These are phyloP conservation scores for Oreamnos americanus DNA, from an alignment of 2,113 vertebrate species.

Conservation along the genomic window DNA sequence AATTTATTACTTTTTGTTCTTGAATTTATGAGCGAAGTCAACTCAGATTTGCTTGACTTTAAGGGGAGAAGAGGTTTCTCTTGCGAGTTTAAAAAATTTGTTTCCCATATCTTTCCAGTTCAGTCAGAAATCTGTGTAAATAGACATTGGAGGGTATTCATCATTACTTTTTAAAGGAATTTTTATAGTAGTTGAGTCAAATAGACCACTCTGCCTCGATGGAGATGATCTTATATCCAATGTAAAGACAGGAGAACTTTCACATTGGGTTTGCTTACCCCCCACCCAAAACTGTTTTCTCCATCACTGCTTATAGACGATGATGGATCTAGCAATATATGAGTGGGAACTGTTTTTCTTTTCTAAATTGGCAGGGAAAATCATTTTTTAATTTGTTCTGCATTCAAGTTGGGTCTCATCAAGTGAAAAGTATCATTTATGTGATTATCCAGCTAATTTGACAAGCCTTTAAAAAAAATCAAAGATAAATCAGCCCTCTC, in stretches of 20 bases:
- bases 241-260: slow-evolving; percentile 33
- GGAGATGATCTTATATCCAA: slow-evolving; percentile 42
- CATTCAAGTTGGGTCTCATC: not conserved
- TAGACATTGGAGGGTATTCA: not conserved
- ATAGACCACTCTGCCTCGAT: not conserved
- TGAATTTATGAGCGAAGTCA: slow-evolving; percentile 92
- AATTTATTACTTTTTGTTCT: slow-evolving; percentile 93
- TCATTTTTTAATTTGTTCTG: not conserved
- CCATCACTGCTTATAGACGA: slow-evolving; percentile 28
- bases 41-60: slow-evolving; percentile 85
- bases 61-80: slow-evolving; percentile 49
- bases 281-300: slow-evolving; percentile 51
- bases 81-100: slow-evolving; percentile 28
- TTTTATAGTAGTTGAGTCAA: slow-evolving; percentile 44
- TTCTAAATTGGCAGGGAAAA: slow-evolving; percentile 56
- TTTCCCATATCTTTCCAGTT: not conserved
- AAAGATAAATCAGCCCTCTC: slow-evolving; percentile 38
- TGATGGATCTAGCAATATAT: slow-evolving; percentile 62
- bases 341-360: slow-evolving; percentile 61
- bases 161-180: slow-evolving; percentile 45
- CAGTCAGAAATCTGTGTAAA: not conserved
- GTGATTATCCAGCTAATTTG: slow-evolving; percentile 44
- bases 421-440: slow-evolving; percentile 27
- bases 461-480: slow-evolving; percentile 29
- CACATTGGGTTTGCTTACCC: not conserved